Conservation (phyloP, 2,113 vertebrate species). For the Enhydra lutris region DNA sequence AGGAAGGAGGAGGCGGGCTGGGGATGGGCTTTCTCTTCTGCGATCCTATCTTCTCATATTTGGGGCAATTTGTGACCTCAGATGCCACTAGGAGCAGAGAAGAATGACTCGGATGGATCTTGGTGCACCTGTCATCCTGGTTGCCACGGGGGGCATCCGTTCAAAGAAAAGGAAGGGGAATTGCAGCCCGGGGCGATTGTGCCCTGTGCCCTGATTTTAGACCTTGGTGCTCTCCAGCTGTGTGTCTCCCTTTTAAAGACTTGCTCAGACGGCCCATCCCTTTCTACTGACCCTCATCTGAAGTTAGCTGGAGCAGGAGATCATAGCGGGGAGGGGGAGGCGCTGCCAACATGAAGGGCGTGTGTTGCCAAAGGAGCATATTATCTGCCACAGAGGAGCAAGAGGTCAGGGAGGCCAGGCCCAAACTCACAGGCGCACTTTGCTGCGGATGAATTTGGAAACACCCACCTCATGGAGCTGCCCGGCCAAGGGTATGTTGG, state of each 20-base stretch:
- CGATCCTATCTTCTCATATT: not conserved
- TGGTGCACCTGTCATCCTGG: too few relatives aligned
- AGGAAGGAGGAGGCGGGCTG: not conserved
- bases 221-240: too few relatives aligned
- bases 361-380: not conserved
- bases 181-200: rapidly evolving
- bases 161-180: too few relatives aligned
- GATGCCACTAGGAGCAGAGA: not conserved
- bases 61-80: too few relatives aligned
- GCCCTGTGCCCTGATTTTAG: too few relatives aligned
- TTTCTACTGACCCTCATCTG: too few relatives aligned
- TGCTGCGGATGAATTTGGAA: not conserved
- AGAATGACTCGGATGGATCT: too few relatives aligned
- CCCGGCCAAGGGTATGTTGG: not conserved
- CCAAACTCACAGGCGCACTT: not conserved
- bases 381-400: not conserved
- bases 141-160: too few relatives aligned
- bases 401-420: not conserved
- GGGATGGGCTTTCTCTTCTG: not conserved
- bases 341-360: not conserved
- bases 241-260: too few relatives aligned
- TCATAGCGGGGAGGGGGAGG: too few relatives aligned
- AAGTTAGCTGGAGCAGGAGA: too few relatives aligned
- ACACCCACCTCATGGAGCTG: not conserved
- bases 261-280: too few relatives aligned